Evolutionary conservation across 2,888 invertebrate species (phyloP).

Genomic region (Aplocera efformata): DNA sequence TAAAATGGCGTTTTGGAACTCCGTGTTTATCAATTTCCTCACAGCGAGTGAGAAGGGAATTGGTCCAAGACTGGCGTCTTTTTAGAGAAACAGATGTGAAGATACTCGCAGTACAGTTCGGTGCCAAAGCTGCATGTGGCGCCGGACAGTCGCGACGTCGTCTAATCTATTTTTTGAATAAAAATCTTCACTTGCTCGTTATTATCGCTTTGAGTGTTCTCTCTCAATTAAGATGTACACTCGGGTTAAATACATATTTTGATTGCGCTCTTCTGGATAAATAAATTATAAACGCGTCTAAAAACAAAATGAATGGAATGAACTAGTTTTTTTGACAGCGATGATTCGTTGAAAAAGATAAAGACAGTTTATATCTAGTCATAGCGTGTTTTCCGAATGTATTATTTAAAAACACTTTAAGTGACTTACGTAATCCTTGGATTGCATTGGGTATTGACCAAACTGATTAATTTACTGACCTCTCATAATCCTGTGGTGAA

Average conservation of each 20-base stretch:
- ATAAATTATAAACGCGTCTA: constrained; percentile 16
- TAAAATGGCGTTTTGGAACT: constrained; percentile 52
- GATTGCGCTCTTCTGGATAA: constrained; percentile 14
- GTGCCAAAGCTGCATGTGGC: constrained; percentile 69
- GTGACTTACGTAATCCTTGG: constrained; percentile 10
- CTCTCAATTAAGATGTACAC: constrained; percentile 10
- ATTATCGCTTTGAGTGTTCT: constrained; percentile 3
- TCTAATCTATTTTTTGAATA: constrained; percentile 56
- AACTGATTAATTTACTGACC: too few relatives aligned
- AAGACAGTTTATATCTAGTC: too few relatives aligned
- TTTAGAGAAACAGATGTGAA: constrained; percentile 74
- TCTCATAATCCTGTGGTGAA: too few relatives aligned
- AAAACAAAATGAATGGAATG: constrained; percentile 11
- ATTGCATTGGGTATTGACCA: too few relatives aligned
- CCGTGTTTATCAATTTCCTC: constrained; percentile 46
- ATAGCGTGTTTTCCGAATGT: too few relatives aligned
- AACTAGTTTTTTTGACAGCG: not conserved
- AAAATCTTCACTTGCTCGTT: constrained; percentile 33
- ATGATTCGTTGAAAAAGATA: not conserved
- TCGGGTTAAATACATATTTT: constrained; percentile 20
- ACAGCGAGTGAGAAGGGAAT: constrained; percentile 62
- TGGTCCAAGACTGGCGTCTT: constrained; percentile 69
- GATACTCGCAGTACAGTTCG: constrained; percentile 59
- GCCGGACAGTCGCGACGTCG: constrained; percentile 56
- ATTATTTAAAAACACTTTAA: too few relatives aligned